These are phyloP conservation scores for Ischnura elegans DNA, from an alignment of 2,888 invertebrate genomes.

Conservation along the genomic window DNA sequence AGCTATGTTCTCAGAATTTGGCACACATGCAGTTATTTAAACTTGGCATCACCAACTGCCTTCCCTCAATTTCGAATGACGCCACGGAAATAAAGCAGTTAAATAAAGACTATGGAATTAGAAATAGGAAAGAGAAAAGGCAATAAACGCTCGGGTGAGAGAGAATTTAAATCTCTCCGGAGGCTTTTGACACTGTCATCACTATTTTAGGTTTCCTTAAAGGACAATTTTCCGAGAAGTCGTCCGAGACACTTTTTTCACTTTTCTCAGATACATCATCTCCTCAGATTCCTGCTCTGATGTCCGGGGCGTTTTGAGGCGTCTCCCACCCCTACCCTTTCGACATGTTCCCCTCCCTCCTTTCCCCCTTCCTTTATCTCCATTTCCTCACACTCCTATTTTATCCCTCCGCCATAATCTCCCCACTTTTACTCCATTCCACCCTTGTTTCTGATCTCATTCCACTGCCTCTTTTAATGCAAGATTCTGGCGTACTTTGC, in stretches of 20 bases:
- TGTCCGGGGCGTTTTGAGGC: neutral
- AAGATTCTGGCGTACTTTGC: neutral
- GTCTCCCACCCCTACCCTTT: neutral
- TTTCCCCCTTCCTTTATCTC: neutral
- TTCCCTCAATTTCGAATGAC: neutral
- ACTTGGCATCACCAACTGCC: neutral
- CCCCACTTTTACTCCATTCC: neutral
- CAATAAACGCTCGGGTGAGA: neutral
- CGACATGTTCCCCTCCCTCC: neutral
- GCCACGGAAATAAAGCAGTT: neutral
- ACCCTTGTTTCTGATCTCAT: neutral
- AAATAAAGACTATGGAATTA: constrained; percentile 10
- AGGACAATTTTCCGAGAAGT: constrained; percentile 31
- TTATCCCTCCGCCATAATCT: neutral
- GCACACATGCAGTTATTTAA: neutral
- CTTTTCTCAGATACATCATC: constrained; percentile 27
- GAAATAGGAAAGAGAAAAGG: neutral
- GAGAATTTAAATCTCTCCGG: constrained; percentile 9
- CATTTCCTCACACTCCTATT: neutral
- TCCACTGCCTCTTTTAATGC: neutral
- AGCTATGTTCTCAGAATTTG: neutral
- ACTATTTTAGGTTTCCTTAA: constrained; percentile 28
- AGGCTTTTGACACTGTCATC: constrained; percentile 31
- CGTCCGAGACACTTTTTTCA: constrained; percentile 31
- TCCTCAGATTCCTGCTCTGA: constrained; percentile 38